phyloP scores from a whole-genome alignment of 2,113 vertebrate species.

The Cygnus buccinator region DNA sequence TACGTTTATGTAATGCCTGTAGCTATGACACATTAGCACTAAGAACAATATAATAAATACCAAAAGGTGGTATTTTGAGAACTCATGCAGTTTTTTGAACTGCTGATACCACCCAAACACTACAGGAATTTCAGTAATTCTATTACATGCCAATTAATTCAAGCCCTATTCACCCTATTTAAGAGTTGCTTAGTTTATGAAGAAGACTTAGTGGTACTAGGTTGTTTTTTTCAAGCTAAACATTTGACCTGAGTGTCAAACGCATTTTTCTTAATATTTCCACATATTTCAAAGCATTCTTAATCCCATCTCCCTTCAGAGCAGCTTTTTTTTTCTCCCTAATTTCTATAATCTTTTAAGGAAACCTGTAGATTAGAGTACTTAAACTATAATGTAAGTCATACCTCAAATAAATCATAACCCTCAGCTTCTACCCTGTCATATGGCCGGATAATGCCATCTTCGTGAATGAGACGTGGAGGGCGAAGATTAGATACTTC shows the following conservation, averaged over 20 bases:
- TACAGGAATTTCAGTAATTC: not conserved
- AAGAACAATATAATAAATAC: not conserved
- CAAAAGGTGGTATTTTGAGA: not conserved
- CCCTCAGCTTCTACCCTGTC: slow-evolving; percentile 87
- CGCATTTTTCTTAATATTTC: not conserved
- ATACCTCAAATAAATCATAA: slow-evolving; percentile 91
- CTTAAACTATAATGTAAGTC: not conserved
- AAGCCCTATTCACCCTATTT: not conserved
- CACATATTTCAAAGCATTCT: not conserved
- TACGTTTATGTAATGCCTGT: not conserved
- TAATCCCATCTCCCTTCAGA: not conserved
- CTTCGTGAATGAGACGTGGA: slow-evolving; percentile 89
- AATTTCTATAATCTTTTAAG: not conserved
- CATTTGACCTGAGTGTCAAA: not conserved
- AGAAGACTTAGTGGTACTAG: not conserved
- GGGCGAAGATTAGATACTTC: slow-evolving; percentile 91
- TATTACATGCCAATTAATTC: not conserved
- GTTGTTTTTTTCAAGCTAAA: not conserved
- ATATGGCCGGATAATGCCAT: slow-evolving; percentile 93
- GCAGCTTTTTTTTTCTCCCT: not conserved
- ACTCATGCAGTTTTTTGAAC: not conserved
- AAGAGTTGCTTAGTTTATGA: not conserved
- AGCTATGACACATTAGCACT: not conserved
- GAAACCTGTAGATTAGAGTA: not conserved
- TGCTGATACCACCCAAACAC: not conserved